Evolutionary conservation across 2,888 invertebrate species (phyloP), one percentile per base, ranked within the genome.

Genomic region (Coelopa pilipes): DNA sequence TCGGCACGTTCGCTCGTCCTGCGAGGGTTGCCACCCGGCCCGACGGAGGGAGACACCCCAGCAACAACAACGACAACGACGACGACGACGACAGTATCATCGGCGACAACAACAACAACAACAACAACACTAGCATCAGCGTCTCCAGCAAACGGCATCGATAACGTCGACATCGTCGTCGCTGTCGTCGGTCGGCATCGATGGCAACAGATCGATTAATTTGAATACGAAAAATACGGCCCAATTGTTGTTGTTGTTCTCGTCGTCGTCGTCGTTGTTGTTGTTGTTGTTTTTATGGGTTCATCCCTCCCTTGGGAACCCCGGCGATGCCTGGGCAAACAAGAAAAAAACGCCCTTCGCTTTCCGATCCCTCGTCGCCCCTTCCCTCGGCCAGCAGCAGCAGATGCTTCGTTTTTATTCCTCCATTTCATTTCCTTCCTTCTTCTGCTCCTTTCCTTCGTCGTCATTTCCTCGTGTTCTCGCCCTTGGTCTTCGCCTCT

Each of bases 131-230:
- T 53, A 74, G 21, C 71, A 53, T 15, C 13, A 53, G 2, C 46
- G 17, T 46, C 7, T 1, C 17, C 13, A 67, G 50, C n/a, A 53
- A 10, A 34, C 34, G 7, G 4, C 34, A 34, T 34, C 34, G 34
- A 34, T 34, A 34, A 4, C 34, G n/a, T 34, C 34, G 34, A 4
- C 34, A 17, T 46, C 63, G 34, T 63, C 17, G 34, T 55, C 15
- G 71, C 50, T 50, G 34, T 55, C 59, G 71, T 55, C 71, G 71
- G 71, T 67, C 34, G 19, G 53, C 66, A 50, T 72, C 65, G 53
- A 50, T 57, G 50, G 60, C 17, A 67, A 57, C 63, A 55, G 70
- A 74, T 77, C 72, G 75, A 75, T 73, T 72, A 63, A 74, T 74
- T 74, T 74, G 57, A 66, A 76, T 0, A n/a, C 17, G 19, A 57